Percentiles rank a stretch among this genome's conserved stretches.
Conservation (phyloP, 2,888 invertebrate genomes). For the Liposcelis brunnea region DNA sequence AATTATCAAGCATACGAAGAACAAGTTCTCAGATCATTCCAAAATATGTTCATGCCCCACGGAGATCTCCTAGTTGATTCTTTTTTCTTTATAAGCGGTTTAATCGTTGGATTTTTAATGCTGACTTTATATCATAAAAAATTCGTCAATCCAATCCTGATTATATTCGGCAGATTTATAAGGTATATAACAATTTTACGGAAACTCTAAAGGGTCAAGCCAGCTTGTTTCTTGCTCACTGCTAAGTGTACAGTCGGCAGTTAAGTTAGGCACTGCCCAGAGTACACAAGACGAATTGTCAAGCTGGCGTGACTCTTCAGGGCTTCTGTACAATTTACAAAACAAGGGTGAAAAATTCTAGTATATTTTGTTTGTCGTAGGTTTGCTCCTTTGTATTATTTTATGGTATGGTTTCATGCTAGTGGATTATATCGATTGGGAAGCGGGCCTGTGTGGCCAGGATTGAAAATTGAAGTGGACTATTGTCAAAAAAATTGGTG, state of each 20-base stretch:
- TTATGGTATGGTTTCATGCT: slow-evolving; percentile 35
- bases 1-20: slow-evolving; percentile 25
- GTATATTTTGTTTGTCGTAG: slow-evolving; percentile 24
- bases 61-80: slow-evolving; percentile 46
- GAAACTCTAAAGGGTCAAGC: too few relatives aligned
- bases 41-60: slow-evolving; percentile 32
- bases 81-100: slow-evolving; percentile 41
- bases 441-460: slow-evolving; percentile 40
- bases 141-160: slow-evolving; percentile 28
- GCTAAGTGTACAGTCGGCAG: too few relatives aligned
- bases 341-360: too few relatives aligned
- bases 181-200: slow-evolving; percentile 27
- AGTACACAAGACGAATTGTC: too few relatives aligned
- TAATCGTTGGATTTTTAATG: slow-evolving; percentile 33
- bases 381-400: slow-evolving; percentile 33
- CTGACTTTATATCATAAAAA: slow-evolving; percentile 27
- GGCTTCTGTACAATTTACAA: too few relatives aligned
- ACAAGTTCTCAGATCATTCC: slow-evolving; percentile 28
- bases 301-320: too few relatives aligned
- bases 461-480: slow-evolving; percentile 32
- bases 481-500: slow-evolving; percentile 33
- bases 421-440: slow-evolving; percentile 36
- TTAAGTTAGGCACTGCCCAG: too few relatives aligned
- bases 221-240: too few relatives aligned
- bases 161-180: slow-evolving; percentile 38